Evolutionary conservation across 2,797 vertebrate genomes (phyloP).

Genomic region (Falco novaeseelandiae): DNA sequence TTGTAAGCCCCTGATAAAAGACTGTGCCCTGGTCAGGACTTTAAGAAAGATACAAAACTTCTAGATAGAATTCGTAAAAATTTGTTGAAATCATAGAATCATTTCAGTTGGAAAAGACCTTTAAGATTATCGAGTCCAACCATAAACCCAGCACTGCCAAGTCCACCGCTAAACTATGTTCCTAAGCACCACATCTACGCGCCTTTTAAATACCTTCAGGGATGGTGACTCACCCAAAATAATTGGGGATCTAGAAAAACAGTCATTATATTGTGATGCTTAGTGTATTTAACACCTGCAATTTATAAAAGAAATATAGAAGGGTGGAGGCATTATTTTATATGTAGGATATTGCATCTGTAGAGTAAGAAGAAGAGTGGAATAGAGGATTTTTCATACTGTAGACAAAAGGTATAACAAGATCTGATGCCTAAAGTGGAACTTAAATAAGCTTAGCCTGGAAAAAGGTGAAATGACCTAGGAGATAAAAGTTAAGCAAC

Average conservation of each 20-base stretch:
- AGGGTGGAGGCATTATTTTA: not conserved
- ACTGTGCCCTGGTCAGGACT: not conserved
- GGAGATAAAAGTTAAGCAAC: not conserved
- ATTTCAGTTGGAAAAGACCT: not conserved
- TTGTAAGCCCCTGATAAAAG: not conserved
- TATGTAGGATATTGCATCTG: not conserved
- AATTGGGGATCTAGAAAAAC: not conserved
- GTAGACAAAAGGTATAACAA: not conserved
- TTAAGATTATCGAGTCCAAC: not conserved
- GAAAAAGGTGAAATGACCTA: not conserved
- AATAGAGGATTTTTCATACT: not conserved
- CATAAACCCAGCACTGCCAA: not conserved
- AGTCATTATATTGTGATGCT: not conserved
- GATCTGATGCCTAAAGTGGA: not conserved
- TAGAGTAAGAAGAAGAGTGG: not conserved
- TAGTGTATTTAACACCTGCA: not conserved
- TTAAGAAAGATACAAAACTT: not conserved
- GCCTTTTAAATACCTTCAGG: not conserved
- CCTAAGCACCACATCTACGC: not conserved
- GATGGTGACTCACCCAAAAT: not conserved
- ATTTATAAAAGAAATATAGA: not conserved
- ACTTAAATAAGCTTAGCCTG: not conserved
- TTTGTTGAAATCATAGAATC: not conserved
- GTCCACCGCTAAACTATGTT: rapidly evolving
- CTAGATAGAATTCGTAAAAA: not conserved